Evolutionary conservation across 1,140 invertebrate species (phyloP).

Genomic region (Babylonia areolata): DNA sequence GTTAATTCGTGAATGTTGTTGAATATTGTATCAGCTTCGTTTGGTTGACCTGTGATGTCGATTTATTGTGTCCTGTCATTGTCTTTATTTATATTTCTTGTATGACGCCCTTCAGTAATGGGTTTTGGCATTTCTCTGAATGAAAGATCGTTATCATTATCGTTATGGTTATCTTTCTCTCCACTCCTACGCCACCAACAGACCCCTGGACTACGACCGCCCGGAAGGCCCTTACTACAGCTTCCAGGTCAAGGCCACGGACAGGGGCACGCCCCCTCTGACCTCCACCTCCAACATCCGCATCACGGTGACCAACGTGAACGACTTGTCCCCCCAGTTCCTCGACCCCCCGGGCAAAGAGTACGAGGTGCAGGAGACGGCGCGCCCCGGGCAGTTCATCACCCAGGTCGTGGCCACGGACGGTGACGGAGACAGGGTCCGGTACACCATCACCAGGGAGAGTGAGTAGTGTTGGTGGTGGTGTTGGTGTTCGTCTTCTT

Average conservation of each 20-base stretch:
- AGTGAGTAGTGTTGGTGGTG: too few relatives aligned
- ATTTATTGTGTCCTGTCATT: too few relatives aligned
- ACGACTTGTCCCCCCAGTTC: constrained; percentile 71
- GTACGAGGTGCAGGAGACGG: constrained; percentile 88
- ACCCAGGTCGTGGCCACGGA: constrained; percentile 93
- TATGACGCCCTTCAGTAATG: background rate
- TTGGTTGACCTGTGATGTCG: background rate
- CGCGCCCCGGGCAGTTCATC: constrained; percentile 91
- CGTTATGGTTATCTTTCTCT: too few relatives aligned
- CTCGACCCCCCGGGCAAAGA: constrained; percentile 87
- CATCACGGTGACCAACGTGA: constrained; percentile 70
- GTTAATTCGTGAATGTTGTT: too few relatives aligned
- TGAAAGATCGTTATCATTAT: too few relatives aligned
- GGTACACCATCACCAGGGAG: constrained; percentile 67
- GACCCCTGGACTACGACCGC: constrained; percentile 66
- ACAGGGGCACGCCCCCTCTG: constrained; percentile 77
- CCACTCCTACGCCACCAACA: constrained; percentile 22
- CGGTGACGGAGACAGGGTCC: constrained; percentile 84
- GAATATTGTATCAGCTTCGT: too few relatives aligned
- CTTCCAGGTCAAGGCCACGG: constrained; percentile 69
- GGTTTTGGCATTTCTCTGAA: background rate
- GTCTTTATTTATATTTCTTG: background rate
- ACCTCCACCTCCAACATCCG: constrained; percentile 85
- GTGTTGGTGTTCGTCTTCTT: too few relatives aligned
- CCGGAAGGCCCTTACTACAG: constrained; percentile 60